These are phyloP conservation scores for Bombus cullumanus DNA, from an alignment of 1,140 invertebrate species.

Conservation along the genomic window DNA sequence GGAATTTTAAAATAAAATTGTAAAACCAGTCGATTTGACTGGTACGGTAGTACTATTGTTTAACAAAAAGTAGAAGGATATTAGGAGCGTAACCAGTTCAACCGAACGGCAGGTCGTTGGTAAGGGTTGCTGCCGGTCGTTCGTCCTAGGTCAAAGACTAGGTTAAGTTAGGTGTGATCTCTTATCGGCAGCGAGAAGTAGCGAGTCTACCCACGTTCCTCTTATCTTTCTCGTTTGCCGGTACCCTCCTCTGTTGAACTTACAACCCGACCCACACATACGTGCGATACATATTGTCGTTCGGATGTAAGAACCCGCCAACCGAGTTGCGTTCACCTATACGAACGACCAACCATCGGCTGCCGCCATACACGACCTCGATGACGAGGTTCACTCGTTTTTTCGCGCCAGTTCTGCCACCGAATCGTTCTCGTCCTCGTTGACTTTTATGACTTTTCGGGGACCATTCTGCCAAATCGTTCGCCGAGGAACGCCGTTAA, in stretches of 20 bases:
- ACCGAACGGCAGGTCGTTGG: neutral
- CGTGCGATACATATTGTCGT: slow-evolving; percentile 69
- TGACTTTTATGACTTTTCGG: slow-evolving; percentile 39
- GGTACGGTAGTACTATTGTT: no score
- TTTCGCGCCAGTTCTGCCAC: slow-evolving; percentile 34
- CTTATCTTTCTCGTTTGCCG: slow-evolving; percentile 75
- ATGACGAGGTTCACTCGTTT: slow-evolving; percentile 15
- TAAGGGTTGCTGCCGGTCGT: slow-evolving; percentile 52
- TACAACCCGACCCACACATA: slow-evolving; percentile 62
- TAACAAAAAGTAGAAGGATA: neutral
- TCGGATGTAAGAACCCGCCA: slow-evolving; percentile 55
- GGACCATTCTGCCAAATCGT: neutral
- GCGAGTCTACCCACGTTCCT: slow-evolving; percentile 78
- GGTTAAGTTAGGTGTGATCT: slow-evolving; percentile 76
- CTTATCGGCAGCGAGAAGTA: slow-evolving; percentile 73
- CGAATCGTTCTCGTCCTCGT: neutral
- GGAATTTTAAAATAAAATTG: no score
- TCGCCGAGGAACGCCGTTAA: slow-evolving; percentile 14
- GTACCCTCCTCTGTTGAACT: slow-evolving; percentile 51
- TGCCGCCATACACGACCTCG: slow-evolving; percentile 25
- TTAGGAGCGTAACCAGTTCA: neutral
- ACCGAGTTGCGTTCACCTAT: slow-evolving; percentile 30
- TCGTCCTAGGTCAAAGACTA: slow-evolving; percentile 57
- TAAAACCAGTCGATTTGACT: no score
- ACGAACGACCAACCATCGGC: slow-evolving; percentile 46